Evolutionary conservation across 1,140 invertebrate species (phyloP).

Genomic region (Heliconius melpomene): DNA sequence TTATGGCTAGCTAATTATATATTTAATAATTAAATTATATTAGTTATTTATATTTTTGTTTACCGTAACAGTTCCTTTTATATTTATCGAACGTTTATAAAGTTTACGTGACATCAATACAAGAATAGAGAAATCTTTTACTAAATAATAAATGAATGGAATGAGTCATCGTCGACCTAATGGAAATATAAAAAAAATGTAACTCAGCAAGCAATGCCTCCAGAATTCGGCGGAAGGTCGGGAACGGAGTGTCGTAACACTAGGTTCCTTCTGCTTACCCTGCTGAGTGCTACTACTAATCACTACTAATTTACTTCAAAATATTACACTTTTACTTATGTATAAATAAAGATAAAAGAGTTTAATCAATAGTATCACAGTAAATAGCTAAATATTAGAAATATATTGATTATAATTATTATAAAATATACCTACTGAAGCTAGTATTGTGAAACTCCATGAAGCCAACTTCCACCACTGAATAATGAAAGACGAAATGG

Average conservation of each 20-base stretch:
- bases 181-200: background rate
- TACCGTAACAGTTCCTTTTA: background rate
- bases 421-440: background rate
- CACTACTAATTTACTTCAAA: too few relatives aligned
- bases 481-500: background rate
- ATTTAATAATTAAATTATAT: too few relatives aligned
- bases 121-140: slow-evolving; percentile 39
- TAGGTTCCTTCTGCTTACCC: too few relatives aligned
- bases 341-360: too few relatives aligned
- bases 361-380: too few relatives aligned
- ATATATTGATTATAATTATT: background rate
- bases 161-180: slow-evolving; percentile 47
- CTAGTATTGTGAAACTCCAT: background rate
- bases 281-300: too few relatives aligned
- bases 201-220: too few relatives aligned
- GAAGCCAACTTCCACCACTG: background rate
- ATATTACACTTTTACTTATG: too few relatives aligned
- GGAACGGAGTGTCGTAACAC: too few relatives aligned
- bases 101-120: background rate
- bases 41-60: too few relatives aligned
- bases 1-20: too few relatives aligned
- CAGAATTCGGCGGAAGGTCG: too few relatives aligned
- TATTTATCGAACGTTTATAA: background rate
- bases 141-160: slow-evolving; percentile 54
- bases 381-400: background rate